phyloP scores from a whole-genome alignment of 2,797 vertebrate genomes.

The Columba guinea region DNA sequence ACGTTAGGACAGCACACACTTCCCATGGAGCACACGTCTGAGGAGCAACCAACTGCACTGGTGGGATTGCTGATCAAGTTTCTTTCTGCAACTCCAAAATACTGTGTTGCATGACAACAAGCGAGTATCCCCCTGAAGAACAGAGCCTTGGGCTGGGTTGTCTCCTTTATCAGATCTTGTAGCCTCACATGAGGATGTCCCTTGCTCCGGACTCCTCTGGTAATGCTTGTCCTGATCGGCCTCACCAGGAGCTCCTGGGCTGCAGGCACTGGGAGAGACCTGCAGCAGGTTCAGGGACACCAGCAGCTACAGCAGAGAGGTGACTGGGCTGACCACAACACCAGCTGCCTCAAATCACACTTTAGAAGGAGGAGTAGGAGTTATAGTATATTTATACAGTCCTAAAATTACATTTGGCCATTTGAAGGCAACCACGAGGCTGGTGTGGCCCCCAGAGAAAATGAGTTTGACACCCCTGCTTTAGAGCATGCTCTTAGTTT shows the following conservation, averaged over 20 bases:
- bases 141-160: background rate
- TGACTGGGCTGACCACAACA: background rate
- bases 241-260: background rate
- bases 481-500: background rate
- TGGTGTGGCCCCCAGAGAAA: too few species aligned
- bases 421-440: too few species aligned
- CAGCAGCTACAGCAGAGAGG: background rate
- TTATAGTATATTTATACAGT: too few species aligned
- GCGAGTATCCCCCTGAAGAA: background rate
- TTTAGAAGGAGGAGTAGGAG: too few species aligned
- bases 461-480: background rate
- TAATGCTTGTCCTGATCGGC: background rate
- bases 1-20: fast-evolving
- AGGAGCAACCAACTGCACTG: background rate
- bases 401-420: too few species aligned
- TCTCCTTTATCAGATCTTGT: background rate
- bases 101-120: background rate
- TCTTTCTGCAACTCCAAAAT: background rate
- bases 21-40: background rate
- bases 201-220: background rate
- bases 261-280: background rate
- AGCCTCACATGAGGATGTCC: background rate
- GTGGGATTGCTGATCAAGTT: background rate
- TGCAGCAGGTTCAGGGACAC: background rate
- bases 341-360: background rate